phyloP scores from a whole-genome alignment of 2,113 vertebrate species.

The Harpagus bidentatus region DNA sequence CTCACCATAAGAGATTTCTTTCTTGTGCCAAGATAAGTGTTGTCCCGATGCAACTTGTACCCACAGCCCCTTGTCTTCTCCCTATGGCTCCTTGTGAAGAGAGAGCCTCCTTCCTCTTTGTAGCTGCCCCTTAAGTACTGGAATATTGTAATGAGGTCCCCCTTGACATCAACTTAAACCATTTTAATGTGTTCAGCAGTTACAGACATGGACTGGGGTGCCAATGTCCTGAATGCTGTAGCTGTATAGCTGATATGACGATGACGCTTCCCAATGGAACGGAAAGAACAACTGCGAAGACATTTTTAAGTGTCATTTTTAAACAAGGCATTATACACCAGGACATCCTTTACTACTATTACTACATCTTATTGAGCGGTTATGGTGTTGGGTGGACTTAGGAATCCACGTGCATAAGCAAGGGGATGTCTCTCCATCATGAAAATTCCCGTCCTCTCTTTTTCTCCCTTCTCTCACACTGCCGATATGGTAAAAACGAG shows the following conservation, averaged over 20 bases:
- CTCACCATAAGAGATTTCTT: too few relatives aligned
- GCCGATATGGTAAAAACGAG: not conserved
- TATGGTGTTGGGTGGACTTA: not conserved
- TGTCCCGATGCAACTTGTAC: too few relatives aligned
- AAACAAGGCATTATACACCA: not conserved
- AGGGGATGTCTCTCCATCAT: not conserved
- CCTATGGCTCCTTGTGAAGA: too few relatives aligned
- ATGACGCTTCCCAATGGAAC: not conserved
- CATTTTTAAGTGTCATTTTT: not conserved
- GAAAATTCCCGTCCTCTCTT: not conserved
- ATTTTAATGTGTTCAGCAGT: not conserved
- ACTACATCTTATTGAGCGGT: not conserved
- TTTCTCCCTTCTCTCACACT: not conserved
- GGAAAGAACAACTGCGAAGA: not conserved
- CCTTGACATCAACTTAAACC: not conserved
- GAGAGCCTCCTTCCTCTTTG: too few relatives aligned
- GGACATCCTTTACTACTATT: not conserved
- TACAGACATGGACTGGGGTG: not conserved
- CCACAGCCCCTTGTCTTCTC: too few relatives aligned
- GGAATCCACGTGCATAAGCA: not conserved
- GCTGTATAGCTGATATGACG: not conserved
- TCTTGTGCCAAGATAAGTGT: too few relatives aligned
- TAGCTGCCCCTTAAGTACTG: too few relatives aligned
- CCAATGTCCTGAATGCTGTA: not conserved
- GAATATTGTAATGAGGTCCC: too few relatives aligned